phyloP scores from a whole-genome alignment of 2,113 vertebrate genomes.

The Opisthocomus hoazin region DNA sequence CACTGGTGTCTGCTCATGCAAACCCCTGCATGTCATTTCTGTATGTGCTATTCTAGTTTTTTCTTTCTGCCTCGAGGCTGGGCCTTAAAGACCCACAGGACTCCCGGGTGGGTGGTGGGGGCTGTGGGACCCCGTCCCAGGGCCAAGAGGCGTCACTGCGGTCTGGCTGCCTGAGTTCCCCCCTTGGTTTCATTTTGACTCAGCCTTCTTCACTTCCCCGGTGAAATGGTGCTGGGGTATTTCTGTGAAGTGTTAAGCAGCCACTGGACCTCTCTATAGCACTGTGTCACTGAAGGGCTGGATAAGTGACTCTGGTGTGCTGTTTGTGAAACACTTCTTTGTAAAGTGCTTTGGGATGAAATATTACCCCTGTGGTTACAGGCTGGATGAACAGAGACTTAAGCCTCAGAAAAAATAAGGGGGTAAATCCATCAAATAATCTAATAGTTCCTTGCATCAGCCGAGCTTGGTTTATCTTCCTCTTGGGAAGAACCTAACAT shows the following conservation, averaged over 20 bases:
- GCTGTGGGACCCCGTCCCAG: neutral
- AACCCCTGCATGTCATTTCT: neutral
- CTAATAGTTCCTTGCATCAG: neutral
- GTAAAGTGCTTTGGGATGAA: neutral
- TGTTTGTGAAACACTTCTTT: neutral
- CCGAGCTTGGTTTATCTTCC: neutral
- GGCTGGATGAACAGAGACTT: neutral
- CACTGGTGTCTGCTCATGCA: neutral
- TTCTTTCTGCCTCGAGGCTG: neutral
- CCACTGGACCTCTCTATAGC: neutral
- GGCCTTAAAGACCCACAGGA: neutral
- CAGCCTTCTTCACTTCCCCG: neutral
- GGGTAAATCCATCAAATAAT: neutral
- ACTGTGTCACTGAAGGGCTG: neutral
- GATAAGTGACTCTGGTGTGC: neutral
- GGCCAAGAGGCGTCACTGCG: neutral
- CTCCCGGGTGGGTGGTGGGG: rapidly evolving
- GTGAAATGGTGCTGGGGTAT: neutral
- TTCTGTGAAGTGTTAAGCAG: neutral
- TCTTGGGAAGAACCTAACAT: neutral
- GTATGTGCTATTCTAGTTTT: neutral
- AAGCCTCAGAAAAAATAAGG: neutral
- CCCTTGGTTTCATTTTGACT: neutral
- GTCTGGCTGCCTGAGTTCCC: neutral
- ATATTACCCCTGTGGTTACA: neutral